phyloP scores from a whole-genome alignment of 2,888 invertebrate species.

The Ypsolopha scabrella region DNA sequence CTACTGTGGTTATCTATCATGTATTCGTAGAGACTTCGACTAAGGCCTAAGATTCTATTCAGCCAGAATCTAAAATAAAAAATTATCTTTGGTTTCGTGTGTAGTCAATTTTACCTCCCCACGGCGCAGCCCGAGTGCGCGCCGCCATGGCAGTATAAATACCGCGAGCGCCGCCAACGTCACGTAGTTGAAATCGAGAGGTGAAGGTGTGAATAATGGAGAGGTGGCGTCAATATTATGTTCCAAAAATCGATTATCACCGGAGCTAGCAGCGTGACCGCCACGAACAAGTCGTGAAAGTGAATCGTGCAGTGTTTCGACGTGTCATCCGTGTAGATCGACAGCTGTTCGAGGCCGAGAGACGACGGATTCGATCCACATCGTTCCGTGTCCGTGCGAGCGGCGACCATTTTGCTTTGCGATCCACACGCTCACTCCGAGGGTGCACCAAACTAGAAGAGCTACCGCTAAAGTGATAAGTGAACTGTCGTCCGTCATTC shows the following conservation, averaged over 20 bases:
- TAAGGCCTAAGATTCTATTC: constrained; percentile 1
- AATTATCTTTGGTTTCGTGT: constrained; percentile 11
- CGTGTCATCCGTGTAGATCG: constrained; percentile 63
- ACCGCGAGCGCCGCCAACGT: constrained; percentile 43
- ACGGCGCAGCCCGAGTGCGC: constrained; percentile 45
- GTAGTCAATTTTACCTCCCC: constrained; percentile 46
- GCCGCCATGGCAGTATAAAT: constrained; percentile 55
- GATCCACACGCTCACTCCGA: constrained; percentile 35
- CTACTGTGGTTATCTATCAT: too few species aligned
- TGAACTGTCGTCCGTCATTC: constrained; percentile 29
- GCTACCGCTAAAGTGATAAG: constrained; percentile 35
- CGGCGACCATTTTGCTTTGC: constrained; percentile 30
- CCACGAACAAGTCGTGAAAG: constrained; percentile 59
- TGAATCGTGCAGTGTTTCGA: constrained; percentile 59
- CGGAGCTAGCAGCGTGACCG: constrained; percentile 65
- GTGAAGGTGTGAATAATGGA: constrained; percentile 64
- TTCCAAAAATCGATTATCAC: constrained; percentile 57
- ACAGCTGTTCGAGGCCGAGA: constrained; percentile 56
- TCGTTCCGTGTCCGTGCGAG: constrained; percentile 1
- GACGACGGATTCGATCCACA: constrained; percentile 26
- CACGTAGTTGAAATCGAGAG: constrained; percentile 66
- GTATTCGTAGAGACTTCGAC: background rate
- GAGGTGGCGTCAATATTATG: constrained; percentile 60
- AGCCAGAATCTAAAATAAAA: background rate
- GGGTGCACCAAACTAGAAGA: constrained; percentile 21